These are phyloP conservation scores for Osedax fenrisi DNA, from an alignment of 2,888 invertebrate genomes.

Conservation along the genomic window DNA sequence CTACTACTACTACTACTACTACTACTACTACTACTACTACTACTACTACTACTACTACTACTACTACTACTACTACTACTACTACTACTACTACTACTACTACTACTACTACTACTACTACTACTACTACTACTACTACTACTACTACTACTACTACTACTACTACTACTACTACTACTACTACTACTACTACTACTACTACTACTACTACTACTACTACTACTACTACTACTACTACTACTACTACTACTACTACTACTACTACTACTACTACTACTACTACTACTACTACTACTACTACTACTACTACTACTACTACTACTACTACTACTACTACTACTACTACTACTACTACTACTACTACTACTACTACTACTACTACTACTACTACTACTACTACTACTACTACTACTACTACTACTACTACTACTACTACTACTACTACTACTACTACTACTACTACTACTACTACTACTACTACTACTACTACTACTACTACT, in stretches of 20 bases:
- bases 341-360: too few species aligned
- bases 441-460: too few species aligned
- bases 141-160: background rate
- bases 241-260: background rate
- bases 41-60: conserved; percentile 25
- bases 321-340: too few species aligned
- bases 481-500: too few species aligned
- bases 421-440: too few species aligned
- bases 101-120: background rate
- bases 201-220: background rate
- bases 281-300: background rate
- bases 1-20: conserved; percentile 29
- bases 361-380: too few species aligned
- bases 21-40: conserved; percentile 26
- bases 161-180: background rate
- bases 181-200: background rate
- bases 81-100: background rate
- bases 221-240: background rate
- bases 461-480: too few species aligned
- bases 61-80: background rate
- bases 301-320: too few species aligned
- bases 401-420: too few species aligned
- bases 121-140: background rate
- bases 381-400: too few species aligned
- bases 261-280: background rate